Evolutionary conservation across 2,888 invertebrate species (phyloP).

Genomic region (Pseudeuparius sepicola): DNA sequence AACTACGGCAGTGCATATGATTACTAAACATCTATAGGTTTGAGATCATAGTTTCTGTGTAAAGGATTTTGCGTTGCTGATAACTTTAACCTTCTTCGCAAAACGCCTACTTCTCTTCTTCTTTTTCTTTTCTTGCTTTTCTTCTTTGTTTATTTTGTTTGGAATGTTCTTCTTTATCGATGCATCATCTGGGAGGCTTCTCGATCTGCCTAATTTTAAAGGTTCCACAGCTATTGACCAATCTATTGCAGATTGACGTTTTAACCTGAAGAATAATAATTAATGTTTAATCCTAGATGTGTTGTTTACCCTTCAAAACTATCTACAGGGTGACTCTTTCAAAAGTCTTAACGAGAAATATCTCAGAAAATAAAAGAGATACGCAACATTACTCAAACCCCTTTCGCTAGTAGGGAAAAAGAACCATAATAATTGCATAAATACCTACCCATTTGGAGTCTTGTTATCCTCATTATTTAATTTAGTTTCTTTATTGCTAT

Average conservation of each 20-base stretch:
- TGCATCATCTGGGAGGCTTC: slow-evolving; percentile 30
- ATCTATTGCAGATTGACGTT: slow-evolving; percentile 28
- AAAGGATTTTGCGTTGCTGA: slow-evolving; percentile 25
- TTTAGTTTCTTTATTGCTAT: slow-evolving; percentile 26
- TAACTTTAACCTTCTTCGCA: slow-evolving; percentile 31
- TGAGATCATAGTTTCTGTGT: neutral
- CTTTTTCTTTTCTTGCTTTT: slow-evolving; percentile 25
- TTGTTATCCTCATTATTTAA: slow-evolving; percentile 26
- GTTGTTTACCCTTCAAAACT: too few species aligned
- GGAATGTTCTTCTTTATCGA: slow-evolving; percentile 22
- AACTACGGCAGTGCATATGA: too few species aligned
- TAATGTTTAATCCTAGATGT: too few species aligned
- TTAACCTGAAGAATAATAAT: slow-evolving; percentile 25
- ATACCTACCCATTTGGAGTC: slow-evolving; percentile 32
- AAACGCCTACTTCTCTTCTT: slow-evolving; percentile 32
- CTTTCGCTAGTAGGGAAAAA: too few species aligned
- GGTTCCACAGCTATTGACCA: slow-evolving; percentile 15
- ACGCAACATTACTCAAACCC: too few species aligned
- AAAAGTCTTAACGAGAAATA: too few species aligned
- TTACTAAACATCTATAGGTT: too few species aligned
- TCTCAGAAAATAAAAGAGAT: too few species aligned
- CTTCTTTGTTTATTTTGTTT: slow-evolving; percentile 18
- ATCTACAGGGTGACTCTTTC: too few species aligned
- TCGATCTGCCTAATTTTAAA: slow-evolving; percentile 29
- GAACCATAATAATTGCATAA: too few species aligned